Evolutionary conservation across 2,888 invertebrate species (phyloP).

Genomic region (Luperina testacea): DNA sequence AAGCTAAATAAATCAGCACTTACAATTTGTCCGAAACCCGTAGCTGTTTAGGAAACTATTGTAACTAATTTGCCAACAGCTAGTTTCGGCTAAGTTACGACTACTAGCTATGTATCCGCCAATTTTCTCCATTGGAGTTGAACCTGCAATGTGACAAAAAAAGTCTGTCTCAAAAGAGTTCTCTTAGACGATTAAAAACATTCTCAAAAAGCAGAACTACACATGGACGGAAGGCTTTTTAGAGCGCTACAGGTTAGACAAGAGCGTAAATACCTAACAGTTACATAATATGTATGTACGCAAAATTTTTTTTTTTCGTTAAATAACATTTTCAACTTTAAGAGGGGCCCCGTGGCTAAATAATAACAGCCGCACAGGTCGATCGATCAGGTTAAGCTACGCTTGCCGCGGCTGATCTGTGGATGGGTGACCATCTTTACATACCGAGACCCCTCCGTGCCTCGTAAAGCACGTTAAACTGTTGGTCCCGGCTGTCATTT

Average conservation of each 20-base stretch:
- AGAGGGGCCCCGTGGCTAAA: neutral
- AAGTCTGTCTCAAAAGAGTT: neutral
- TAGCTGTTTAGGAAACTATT: conserved; percentile 71
- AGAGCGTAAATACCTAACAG: neutral
- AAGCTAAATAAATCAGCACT: conserved; percentile 62
- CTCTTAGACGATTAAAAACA: neutral
- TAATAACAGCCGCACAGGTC: no score
- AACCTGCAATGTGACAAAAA: conserved; percentile 70
- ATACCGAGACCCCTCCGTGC: no score
- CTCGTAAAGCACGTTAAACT: no score
- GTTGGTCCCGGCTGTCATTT: no score
- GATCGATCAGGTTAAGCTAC: no score
- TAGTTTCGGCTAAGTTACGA: conserved; percentile 57
- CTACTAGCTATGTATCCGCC: conserved; percentile 78
- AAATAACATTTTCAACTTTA: neutral
- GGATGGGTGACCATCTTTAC: no score
- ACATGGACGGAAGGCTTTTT: neutral
- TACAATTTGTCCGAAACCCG: conserved; percentile 72
- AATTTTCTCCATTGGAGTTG: conserved; percentile 83
- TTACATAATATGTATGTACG: neutral
- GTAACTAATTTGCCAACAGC: conserved; percentile 76
- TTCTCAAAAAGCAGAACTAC: no score
- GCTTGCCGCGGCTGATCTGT: no score
- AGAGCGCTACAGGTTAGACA: neutral
- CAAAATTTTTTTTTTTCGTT: neutral